Percentiles rank a stretch among this genome's conserved stretches.
phyloP scores from a whole-genome alignment of 2,797 vertebrate genomes.

The Chiropotes sagulatus region DNA sequence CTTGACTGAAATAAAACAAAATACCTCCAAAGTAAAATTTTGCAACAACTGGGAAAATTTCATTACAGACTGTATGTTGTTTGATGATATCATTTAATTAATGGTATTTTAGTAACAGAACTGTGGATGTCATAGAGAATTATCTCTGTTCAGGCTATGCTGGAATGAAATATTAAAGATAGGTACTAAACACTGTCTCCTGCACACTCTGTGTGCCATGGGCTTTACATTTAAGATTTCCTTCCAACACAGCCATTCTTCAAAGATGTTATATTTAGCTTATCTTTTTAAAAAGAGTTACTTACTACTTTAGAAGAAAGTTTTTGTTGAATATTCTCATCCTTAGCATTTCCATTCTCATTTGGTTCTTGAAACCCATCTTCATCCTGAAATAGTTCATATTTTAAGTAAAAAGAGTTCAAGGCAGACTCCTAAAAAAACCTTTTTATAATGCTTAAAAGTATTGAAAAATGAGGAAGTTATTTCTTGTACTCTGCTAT shows the following conservation, averaged over 20 bases:
- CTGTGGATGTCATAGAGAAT: not conserved
- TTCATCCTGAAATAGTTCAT: constrained; percentile 89
- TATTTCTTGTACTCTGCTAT: not conserved
- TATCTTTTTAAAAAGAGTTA: constrained; percentile 15
- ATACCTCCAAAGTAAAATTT: not conserved
- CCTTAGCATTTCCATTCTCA: constrained; percentile 89
- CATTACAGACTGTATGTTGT: not conserved
- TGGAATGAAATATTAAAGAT: not conserved
- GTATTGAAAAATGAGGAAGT: not conserved
- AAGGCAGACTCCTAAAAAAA: constrained; percentile 10
- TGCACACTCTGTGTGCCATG: not conserved
- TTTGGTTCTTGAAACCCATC: constrained; percentile 95
- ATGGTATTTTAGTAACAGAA: not conserved
- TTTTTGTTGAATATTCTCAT: constrained; percentile 90
- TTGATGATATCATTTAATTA: not conserved
- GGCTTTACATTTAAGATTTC: not conserved
- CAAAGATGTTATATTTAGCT: not conserved
- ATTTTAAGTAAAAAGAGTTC: constrained; percentile 46
- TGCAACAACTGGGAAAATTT: not conserved
- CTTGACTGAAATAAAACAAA: not conserved
- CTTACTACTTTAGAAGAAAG: constrained; percentile 93
- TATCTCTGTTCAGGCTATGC: not conserved
- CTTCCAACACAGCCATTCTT: not conserved
- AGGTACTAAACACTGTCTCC: not conserved
- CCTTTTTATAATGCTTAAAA: not conserved